phyloP scores from a whole-genome alignment of 2,888 invertebrate species.

The Heteromurus nitidus region DNA sequence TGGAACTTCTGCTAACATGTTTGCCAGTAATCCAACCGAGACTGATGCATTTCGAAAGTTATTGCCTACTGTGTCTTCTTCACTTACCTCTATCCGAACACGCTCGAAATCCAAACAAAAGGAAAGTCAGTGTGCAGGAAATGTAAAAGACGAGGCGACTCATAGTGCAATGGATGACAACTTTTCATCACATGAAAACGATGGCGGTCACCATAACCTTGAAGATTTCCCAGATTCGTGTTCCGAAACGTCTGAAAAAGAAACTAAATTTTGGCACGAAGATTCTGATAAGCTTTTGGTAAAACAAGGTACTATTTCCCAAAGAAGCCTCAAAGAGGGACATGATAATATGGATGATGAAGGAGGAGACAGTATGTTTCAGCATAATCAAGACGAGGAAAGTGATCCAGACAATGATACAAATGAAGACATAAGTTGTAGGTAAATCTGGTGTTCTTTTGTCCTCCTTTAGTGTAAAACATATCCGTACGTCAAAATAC shows the following conservation, averaged over 20 bases:
- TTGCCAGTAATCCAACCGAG: conserved; percentile 32
- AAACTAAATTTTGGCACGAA: conserved; percentile 48
- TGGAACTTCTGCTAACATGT: conserved; percentile 35
- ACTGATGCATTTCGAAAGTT: conserved; percentile 30
- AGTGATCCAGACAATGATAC: not conserved
- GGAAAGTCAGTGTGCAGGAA: not conserved
- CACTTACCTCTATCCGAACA: conserved; percentile 24
- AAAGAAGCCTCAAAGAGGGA: too few relatives aligned
- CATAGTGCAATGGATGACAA: too few relatives aligned
- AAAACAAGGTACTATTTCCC: too few relatives aligned
- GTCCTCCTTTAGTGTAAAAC: too few relatives aligned
- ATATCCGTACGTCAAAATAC: too few relatives aligned
- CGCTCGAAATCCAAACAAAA: not conserved
- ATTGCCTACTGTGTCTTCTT: not conserved
- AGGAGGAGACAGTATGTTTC: not conserved
- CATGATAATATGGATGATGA: not conserved
- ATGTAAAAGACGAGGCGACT: too few relatives aligned
- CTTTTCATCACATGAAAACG: not conserved
- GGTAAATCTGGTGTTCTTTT: too few relatives aligned
- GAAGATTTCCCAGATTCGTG: conserved; percentile 34
- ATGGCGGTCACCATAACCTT: conserved; percentile 14
- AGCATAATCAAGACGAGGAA: too few relatives aligned
- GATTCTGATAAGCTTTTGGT: too few relatives aligned
- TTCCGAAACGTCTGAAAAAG: conserved; percentile 31
- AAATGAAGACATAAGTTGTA: too few relatives aligned